Evolutionary conservation across 1,140 invertebrate species (phyloP), one percentile per base, ranked within the genome.

Genomic region (Euura saliciscinereae): DNA sequence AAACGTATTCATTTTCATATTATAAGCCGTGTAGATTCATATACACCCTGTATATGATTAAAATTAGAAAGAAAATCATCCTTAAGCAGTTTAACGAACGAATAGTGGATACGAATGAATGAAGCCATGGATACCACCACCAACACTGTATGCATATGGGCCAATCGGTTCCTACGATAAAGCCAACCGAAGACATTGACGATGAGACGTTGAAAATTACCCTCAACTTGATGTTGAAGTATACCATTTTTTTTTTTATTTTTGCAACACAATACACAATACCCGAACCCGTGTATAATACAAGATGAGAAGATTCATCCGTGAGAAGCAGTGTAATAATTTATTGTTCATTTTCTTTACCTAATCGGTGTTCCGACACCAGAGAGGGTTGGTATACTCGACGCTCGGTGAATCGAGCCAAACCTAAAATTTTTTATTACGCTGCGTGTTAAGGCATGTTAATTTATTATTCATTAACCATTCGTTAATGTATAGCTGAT

Each of bases 311-410:
- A 67, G 4, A 72, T n/a, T 10, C 45, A 28, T 67, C 43, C 64
- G 64, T 65, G 43, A 69, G n/a, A 11, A 13, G 28, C 4, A 45
- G 74, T n/a, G 42, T 71, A 76, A 74, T 71, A 74, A 51, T 73
- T 77, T 77, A 82, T 78, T 59, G 77, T 84, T 83, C 82, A 82
- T 81, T 75, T 77, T 75, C 77, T 89, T 93, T 95, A 94, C 94
- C 94, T 95, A 90, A 90, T 90, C 88, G 91, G 88, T 85, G 91
- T 90, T 88, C 93, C 91, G 84, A 91, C 90, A 86, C 90, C 90
- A 88, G 92, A 90, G 89, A 94, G 89, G 84, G 94, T 94, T 87
- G 94, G 94, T 90, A 96, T 95, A 89, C 94, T 95, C 84, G 94
- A 95, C 80, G 94, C 93, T 91, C 94, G 91, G 90, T 93, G 92